phyloP scores from a whole-genome alignment of 2,888 invertebrate species.

The Neuroscelio doddi region DNA sequence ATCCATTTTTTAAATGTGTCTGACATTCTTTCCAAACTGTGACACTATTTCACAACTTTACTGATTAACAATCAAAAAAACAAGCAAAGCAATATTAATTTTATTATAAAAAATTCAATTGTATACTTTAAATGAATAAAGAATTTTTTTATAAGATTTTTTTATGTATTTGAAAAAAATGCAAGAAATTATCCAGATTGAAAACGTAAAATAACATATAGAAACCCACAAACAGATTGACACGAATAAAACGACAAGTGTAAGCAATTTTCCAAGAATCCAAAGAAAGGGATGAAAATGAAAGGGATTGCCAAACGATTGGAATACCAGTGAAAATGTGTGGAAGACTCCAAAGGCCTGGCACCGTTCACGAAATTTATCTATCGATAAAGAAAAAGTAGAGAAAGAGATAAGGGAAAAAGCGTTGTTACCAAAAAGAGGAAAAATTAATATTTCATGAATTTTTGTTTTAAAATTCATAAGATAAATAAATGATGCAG shows the following conservation, averaged over 20 bases:
- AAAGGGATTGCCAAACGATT: slow-evolving; percentile 20
- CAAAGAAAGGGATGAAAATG: slow-evolving; percentile 6
- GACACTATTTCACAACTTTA: too few species aligned
- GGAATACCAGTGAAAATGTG: slow-evolving; percentile 16
- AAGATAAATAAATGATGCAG: too few species aligned
- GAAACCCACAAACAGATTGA: slow-evolving; percentile 15
- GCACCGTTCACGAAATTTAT: slow-evolving; percentile 33
- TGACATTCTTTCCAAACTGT: too few species aligned
- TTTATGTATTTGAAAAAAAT: too few species aligned
- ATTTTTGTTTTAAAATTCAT: too few species aligned
- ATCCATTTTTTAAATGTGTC: too few species aligned
- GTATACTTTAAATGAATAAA: too few species aligned
- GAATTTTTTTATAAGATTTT: too few species aligned
- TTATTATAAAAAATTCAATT: too few species aligned
- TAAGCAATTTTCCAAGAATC: slow-evolving; percentile 30
- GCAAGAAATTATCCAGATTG: slow-evolving; percentile 11
- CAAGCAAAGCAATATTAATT: too few species aligned
- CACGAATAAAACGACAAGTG: slow-evolving; percentile 31
- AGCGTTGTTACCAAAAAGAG: slow-evolving; percentile 19
- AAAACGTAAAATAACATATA: not conserved
- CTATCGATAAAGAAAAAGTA: slow-evolving; percentile 32
- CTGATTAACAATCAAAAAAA: too few species aligned
- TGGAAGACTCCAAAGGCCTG: slow-evolving; percentile 16
- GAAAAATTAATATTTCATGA: too few species aligned
- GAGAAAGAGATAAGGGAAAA: slow-evolving; percentile 21